A percentile compares a stretch with the other conserved stretches of the same genome.
Conservation (phyloP, 30 jellyfish, hydroid and myxozoan species). For the Turritopsis rubra region DNA sequence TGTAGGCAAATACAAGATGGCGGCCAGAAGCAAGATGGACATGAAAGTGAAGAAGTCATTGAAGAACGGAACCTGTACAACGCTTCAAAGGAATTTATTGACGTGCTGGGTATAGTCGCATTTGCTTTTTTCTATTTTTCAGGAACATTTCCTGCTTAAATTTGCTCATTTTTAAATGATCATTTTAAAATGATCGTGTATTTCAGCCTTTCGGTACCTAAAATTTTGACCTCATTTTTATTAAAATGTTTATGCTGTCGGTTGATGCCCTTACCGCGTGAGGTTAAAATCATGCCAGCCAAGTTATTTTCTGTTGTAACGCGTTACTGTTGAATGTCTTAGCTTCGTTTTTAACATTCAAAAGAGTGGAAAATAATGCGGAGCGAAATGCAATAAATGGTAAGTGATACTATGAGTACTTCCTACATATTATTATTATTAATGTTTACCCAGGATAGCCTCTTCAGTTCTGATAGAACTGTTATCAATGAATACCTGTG, state of each 20-base stretch:
- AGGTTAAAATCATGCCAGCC: too few species aligned
- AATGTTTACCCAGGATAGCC: too few species aligned
- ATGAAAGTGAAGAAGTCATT: conserved; percentile 41
- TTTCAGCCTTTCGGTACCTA: too few species aligned
- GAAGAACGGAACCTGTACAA: conserved; percentile 45
- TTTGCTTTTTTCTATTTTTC: background rate
- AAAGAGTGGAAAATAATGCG: conserved; percentile 15
- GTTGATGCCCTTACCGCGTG: too few species aligned
- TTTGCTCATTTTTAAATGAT: background rate
- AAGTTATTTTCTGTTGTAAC: too few species aligned
- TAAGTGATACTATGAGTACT: background rate
- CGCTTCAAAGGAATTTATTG: conserved; percentile 48
- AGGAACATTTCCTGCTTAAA: background rate
- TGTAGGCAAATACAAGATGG: conserved; percentile 11
- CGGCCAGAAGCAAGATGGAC: conserved; percentile 12
- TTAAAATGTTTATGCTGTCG: too few species aligned
- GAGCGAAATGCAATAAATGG: background rate
- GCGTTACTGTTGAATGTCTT: background rate
- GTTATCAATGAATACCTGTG: too few species aligned
- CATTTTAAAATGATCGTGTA: too few species aligned
- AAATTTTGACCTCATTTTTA: too few species aligned
- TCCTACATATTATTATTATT: too few species aligned
- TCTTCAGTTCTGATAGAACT: too few species aligned
- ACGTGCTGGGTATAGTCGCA: conserved; percentile 31
- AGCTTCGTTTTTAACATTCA: conserved; percentile 32